Conservation (phyloP, 2,797 vertebrate species). For the Hozukius guyotensis region DNA sequence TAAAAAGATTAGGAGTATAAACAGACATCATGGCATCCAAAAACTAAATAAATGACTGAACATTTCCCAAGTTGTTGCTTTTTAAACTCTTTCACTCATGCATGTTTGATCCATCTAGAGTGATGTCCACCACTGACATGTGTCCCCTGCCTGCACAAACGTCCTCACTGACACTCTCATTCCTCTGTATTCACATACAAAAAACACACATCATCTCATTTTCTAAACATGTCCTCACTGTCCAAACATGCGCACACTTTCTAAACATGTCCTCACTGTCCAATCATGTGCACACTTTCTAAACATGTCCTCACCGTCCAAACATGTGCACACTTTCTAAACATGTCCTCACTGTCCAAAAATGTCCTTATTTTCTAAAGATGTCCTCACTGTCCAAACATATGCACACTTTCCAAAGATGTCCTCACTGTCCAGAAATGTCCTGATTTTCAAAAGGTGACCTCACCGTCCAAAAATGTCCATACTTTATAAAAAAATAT, state of each 20-base stretch:
- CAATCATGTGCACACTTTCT: rapidly evolving
- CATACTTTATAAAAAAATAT: neutral
- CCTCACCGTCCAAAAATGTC: too few species aligned
- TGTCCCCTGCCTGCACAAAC: neutral
- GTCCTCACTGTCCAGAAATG: neutral
- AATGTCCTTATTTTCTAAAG: neutral
- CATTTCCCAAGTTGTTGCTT: neutral
- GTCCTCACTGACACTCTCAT: neutral
- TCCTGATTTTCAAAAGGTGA: neutral
- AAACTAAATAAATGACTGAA: neutral
- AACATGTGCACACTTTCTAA: too few species aligned
- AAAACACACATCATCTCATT: neutral
- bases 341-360: neutral
- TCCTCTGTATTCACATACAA: neutral
- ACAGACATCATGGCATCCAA: neutral
- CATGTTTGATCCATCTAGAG: neutral
- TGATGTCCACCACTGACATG: neutral
- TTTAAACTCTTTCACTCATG: neutral
- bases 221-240: neutral
- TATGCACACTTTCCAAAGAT: neutral
- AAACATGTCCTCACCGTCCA: neutral
- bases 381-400: neutral
- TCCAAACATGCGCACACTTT: too few species aligned
- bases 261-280: neutral
- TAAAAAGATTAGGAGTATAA: neutral